Evolutionary conservation across 2,113 vertebrate genomes (phyloP), one percentile per base, ranked within the genome.

Genomic region (Ptychochromis oligacanthus): DNA sequence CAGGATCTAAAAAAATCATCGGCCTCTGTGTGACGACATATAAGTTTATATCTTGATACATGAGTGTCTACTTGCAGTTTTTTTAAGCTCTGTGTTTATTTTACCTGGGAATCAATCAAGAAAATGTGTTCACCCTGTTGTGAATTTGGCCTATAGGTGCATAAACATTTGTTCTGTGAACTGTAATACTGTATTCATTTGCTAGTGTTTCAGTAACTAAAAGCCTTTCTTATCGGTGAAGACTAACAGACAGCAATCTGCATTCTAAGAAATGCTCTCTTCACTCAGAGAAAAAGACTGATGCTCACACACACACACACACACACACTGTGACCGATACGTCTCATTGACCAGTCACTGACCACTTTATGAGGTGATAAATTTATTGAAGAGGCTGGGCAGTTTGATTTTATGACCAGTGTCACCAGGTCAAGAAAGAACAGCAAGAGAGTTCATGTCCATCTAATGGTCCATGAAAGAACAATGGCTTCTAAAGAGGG

Each of bases 391-490:
- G 94, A 93, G 94, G 93, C 64, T 88, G 94, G 95, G 92, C 92
- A 93, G 94, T 92, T 86, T 83, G 94, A 78, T 95, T 95, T 96
- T 96, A 95, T 75, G 81, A 92, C 88, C 81, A 43, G 90, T 94
- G 94, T 93, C 88, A 80, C 80, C 56, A 88, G 96, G 95, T 96
- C 95, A 93, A 75, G 93, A 91, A 87, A 61, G 89, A 93, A 95
- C 95, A 93, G 94, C 92, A 83, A 90, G 89, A 92, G 93, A 96
- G 96, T 96, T 96, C 95, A 95, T 95, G 95, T 96, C 92, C 96
- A 95, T 89, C 92, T 94, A 95, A 96, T 95, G 96, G 95, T 86
- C 93, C 93, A 54, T 93, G 94, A 94, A 95, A 91, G 91, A 94
- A 95, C 94, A 93, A 93, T 94, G 84, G 92, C 54, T 17, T 40